Percentiles rank a stretch among this genome's conserved stretches.
Conservation (phyloP, 2,797 vertebrate genomes). For the Sus cebifrons region DNA sequence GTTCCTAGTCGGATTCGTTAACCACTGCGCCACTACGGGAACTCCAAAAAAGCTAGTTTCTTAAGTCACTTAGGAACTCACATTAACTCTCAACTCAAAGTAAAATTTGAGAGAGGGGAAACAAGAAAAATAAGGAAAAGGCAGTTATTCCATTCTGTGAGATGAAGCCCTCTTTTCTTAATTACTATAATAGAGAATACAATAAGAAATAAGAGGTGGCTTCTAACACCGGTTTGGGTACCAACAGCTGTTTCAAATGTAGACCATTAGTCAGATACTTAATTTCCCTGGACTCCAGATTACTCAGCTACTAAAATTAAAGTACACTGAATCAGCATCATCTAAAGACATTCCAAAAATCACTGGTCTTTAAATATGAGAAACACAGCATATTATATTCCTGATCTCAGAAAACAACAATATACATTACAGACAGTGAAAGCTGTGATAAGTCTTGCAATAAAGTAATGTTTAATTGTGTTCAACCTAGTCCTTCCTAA, state of each 20-base stretch:
- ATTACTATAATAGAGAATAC: neutral
- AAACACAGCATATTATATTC: neutral
- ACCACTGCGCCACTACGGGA: too few species aligned
- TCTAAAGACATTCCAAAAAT: slow-evolving; percentile 51
- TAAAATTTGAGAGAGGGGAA: slow-evolving; percentile 45
- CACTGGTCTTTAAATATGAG: neutral
- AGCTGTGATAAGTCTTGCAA: slow-evolving; percentile 9
- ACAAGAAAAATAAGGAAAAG: neutral
- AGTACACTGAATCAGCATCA: neutral
- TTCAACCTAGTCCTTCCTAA: neutral
- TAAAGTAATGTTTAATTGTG: slow-evolving; percentile 15
- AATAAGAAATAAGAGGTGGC: neutral
- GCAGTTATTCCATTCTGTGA: slow-evolving; percentile 3
- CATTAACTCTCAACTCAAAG: neutral
- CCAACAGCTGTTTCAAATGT: slow-evolving; percentile 56
- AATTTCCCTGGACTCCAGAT: neutral
- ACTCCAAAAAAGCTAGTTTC: neutral
- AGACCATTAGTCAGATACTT: neutral
- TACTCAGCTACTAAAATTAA: slow-evolving; percentile 25
- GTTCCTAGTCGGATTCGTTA: too few species aligned
- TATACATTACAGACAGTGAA: neutral
- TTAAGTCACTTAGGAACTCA: slow-evolving; percentile 32
- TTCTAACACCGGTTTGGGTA: neutral
- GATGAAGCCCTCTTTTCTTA: neutral
- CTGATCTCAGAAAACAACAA: slow-evolving; percentile 28